A percentile compares a stretch with the other conserved stretches of the same genome.
phyloP scores from a whole-genome alignment of 2,113 vertebrate species.

The Eleginops maclovinus region DNA sequence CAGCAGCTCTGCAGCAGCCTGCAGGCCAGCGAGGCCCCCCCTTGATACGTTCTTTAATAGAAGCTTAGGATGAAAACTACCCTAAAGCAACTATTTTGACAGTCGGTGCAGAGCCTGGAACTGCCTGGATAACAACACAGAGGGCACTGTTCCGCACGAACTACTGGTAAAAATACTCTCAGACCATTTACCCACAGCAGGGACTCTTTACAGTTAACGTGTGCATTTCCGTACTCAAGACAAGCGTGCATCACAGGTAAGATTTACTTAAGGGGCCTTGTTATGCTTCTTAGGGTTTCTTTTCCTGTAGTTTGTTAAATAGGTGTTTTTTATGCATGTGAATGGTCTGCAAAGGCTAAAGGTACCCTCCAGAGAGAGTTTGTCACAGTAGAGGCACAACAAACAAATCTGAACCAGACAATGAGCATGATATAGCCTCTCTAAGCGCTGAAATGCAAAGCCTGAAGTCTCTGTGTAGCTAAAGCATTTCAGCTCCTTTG shows the following conservation, averaged over 20 bases:
- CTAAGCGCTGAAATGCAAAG: not conserved
- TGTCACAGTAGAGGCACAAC: too few relatives aligned
- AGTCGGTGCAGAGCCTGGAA: slow-evolving; percentile 22
- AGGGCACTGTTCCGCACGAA: not conserved
- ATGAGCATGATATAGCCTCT: too few relatives aligned
- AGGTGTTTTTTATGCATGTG: too few relatives aligned
- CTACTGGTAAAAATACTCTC: slow-evolving; percentile 14
- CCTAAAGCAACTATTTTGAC: slow-evolving; percentile 57
- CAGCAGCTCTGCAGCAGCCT: slow-evolving; percentile 48
- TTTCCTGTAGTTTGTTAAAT: too few relatives aligned
- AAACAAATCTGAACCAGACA: too few relatives aligned
- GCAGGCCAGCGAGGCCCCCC: slow-evolving; percentile 39
- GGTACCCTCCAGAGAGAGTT: too few relatives aligned
- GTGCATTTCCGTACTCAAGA: slow-evolving; percentile 25
- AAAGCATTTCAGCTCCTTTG: slow-evolving; percentile 31
- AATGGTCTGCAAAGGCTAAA: too few relatives aligned
- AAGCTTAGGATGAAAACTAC: slow-evolving; percentile 57
- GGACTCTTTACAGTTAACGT: slow-evolving; percentile 23
- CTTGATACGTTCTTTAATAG: slow-evolving; percentile 57
- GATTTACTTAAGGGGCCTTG: slow-evolving; percentile 2
- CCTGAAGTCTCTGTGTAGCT: slow-evolving; percentile 14
- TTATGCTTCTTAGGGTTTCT: too few relatives aligned
- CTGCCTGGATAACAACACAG: slow-evolving; percentile 16
- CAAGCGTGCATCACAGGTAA: slow-evolving; percentile 4
- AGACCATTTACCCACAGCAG: slow-evolving; percentile 8